These are phyloP conservation scores for Anoplophora glabripennis DNA, from an alignment of 1,140 invertebrate genomes.

Conservation along the genomic window DNA sequence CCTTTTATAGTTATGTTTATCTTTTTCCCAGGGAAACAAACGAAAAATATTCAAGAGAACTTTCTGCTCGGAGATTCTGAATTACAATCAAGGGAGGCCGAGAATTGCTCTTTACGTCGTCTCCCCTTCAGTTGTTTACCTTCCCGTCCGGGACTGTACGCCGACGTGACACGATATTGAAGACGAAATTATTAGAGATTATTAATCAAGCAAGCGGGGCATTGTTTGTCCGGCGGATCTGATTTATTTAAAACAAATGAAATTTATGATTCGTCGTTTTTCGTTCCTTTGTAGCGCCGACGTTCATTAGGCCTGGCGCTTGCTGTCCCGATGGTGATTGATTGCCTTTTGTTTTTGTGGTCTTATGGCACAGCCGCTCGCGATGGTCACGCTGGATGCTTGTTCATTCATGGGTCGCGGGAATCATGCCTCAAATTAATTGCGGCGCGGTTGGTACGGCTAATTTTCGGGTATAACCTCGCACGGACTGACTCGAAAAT, in stretches of 20 bases:
- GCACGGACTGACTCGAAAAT: too few species aligned
- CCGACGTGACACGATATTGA: conserved; percentile 12
- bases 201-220: conserved; percentile 28
- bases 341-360: conserved; percentile 34
- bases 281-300: conserved; percentile 39
- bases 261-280: conserved; percentile 42
- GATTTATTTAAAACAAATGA: conserved; percentile 43
- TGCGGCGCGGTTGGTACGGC: too few species aligned
- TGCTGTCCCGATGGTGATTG: conserved; percentile 35
- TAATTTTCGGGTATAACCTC: too few species aligned
- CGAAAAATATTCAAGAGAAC: too few species aligned
- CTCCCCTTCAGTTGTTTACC: neutral
- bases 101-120: neutral
- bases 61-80: too few species aligned
- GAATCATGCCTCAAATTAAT: too few species aligned
- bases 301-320: conserved; percentile 40
- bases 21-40: too few species aligned
- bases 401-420: too few species aligned
- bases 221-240: conserved; percentile 37
- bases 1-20: too few species aligned
- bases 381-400: too few species aligned
- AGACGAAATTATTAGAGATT: conserved; percentile 17
- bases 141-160: neutral
- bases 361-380: conserved; percentile 20
- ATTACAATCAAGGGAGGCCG: too few species aligned